Evolutionary conservation across 2,113 vertebrate species (phyloP).

Genomic region (Seriola aureovittata): DNA sequence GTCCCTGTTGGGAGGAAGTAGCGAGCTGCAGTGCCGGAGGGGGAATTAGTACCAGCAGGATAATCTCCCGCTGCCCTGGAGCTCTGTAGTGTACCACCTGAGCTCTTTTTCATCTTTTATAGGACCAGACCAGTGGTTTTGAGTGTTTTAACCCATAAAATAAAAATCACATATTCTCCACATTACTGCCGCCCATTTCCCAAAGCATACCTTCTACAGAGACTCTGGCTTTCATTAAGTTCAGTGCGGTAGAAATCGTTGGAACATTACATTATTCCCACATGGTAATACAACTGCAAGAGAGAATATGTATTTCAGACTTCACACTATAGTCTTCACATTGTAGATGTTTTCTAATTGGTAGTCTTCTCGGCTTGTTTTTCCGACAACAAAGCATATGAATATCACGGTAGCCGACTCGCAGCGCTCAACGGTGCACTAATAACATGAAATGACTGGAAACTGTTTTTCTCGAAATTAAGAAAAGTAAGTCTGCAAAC

Average conservation of each 20-base stretch:
- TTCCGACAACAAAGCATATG: background rate
- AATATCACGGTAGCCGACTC: background rate
- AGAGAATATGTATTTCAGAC: background rate
- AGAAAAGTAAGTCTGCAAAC: background rate
- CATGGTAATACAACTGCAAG: background rate
- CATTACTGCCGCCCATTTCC: slow-evolving; percentile 6
- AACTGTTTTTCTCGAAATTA: background rate
- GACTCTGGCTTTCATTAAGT: background rate
- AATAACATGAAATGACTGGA: background rate
- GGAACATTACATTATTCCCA: background rate
- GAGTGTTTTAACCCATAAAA: slow-evolving; percentile 31
- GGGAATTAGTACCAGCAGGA: slow-evolving; percentile 51
- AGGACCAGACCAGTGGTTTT: slow-evolving; percentile 39
- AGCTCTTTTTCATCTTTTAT: slow-evolving; percentile 60
- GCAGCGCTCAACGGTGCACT: background rate
- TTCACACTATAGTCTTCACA: background rate
- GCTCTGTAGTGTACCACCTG: slow-evolving; percentile 54
- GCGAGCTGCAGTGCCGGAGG: slow-evolving; percentile 28
- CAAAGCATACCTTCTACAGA: background rate
- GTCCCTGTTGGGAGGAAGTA: slow-evolving; percentile 72
- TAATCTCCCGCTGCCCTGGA: slow-evolving; percentile 50
- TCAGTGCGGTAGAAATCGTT: background rate
- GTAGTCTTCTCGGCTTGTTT: background rate
- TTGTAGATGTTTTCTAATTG: background rate
- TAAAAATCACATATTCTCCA: slow-evolving; percentile 29